Percentiles rank a stretch among this genome's conserved stretches.
phyloP scores from a whole-genome alignment of 2,113 vertebrate species.

The Pedetes capensis region DNA sequence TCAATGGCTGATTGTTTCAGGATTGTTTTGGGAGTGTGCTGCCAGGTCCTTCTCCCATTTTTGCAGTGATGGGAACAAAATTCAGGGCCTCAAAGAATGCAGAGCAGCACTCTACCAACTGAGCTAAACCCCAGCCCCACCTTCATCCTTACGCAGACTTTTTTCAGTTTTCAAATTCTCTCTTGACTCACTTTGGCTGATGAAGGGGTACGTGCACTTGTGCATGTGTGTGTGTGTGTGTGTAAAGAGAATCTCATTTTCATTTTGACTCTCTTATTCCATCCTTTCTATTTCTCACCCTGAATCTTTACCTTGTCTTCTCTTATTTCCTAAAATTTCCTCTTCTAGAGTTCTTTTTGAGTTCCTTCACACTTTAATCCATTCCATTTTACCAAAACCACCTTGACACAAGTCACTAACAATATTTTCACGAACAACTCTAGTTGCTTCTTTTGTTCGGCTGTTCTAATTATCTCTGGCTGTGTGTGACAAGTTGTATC shows the following conservation, averaged over 20 bases:
- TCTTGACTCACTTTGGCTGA: not conserved
- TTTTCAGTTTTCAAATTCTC: not conserved
- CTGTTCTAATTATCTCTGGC: not conserved
- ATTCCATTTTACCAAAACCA: not conserved
- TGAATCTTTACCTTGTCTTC: not conserved
- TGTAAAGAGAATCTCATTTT: not conserved
- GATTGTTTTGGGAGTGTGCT: too few relatives aligned
- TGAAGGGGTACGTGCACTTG: not conserved
- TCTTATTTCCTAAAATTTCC: not conserved
- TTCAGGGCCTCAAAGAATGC: too few relatives aligned
- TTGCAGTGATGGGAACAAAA: too few relatives aligned
- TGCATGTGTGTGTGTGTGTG: too few relatives aligned
- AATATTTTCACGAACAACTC: not conserved
- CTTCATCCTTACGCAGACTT: not conserved
- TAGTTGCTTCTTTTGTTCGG: not conserved
- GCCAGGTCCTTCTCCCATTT: too few relatives aligned
- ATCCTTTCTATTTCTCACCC: not conserved
- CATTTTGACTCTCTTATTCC: not conserved
- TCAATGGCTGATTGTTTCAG: too few relatives aligned
- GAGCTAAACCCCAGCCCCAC: too few relatives aligned
- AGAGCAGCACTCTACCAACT: too few relatives aligned
- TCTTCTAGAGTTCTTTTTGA: not conserved
- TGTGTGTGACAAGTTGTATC: not conserved
- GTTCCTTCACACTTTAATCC: not conserved
- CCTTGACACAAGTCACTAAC: slow-evolving; percentile 7